Evolutionary conservation across 2,113 vertebrate genomes (phyloP), one percentile per base, ranked within the genome.

Genomic region (Eira barbara): DNA sequence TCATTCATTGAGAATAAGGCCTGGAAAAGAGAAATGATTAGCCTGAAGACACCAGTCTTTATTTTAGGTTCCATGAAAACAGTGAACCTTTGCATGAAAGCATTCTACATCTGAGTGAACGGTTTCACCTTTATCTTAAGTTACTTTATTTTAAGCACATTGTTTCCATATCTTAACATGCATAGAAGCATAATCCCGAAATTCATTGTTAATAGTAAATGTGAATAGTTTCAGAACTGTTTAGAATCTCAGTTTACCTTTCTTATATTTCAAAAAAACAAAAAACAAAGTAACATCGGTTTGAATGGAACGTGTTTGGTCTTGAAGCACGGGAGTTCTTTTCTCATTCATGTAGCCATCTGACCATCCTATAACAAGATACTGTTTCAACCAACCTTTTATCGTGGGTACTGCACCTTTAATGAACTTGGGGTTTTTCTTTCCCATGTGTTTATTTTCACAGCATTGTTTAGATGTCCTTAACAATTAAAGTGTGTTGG

Each of bases 371-470:
- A 59, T 94, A 94, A 67, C 39, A 94, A 97, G 92, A 86, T 45
- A 45, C 79, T 34, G 18, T 97, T 95, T 91, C 67, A 97, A 74
- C 94, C 96, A 97, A 96, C 97, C 97, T 97, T 98, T 98, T 98
- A 96, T 94, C 88, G 96, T 98, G 98, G 97, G 97, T 98, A 98
- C 98, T 99, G 98, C 98, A 99, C 98, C 98, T 99, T 99, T 98
- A 98, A 97, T 98, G 96, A 98, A 80, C 5, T 45, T 84, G 80
- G 73, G 73, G 97, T 92, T 89, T 97, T 98, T 82, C 36, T 94
- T 98, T 97, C 96, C 81, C n/a, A 20, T 97, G 79, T 97, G 90
- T 98, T 89, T 94, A 92, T 97, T 94, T 97, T 97, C 36, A 65
- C 94, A 36, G 57, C 93, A 81, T 93, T 96, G 9, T 97, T 95